These are phyloP conservation scores for Microcebus murinus DNA, from an alignment of 2,113 vertebrate species.

Conservation along the genomic window DNA sequence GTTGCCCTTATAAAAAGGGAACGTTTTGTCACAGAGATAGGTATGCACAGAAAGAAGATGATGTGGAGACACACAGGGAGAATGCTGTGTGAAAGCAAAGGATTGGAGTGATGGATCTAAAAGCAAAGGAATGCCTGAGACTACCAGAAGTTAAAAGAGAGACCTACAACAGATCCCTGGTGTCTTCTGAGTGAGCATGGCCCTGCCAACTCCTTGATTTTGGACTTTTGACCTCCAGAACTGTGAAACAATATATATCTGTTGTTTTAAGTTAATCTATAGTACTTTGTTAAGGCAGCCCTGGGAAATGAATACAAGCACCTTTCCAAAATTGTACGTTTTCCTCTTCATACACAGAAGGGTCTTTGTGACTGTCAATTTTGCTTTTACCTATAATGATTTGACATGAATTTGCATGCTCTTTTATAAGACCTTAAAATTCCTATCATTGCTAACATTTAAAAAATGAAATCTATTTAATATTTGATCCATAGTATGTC, in stretches of 20 bases:
- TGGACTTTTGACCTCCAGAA: neutral
- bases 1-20: neutral
- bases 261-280: neutral
- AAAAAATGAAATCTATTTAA: neutral
- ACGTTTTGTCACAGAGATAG: neutral
- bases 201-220: neutral
- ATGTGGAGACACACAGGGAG: neutral
- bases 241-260: neutral
- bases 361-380: neutral
- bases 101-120: neutral
- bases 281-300: neutral
- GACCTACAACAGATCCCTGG: neutral
- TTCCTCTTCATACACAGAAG: neutral
- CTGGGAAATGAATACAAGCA: neutral
- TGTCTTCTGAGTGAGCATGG: neutral
- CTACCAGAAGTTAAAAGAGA: neutral
- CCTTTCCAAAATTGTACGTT: neutral
- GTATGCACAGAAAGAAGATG: neutral
- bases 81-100: neutral
- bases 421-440: neutral
- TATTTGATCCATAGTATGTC: neutral
- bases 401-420: neutral
- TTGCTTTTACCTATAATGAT: neutral
- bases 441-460: neutral
- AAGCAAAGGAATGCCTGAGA: neutral